Conservation (phyloP, 2,797 vertebrate genomes). For the Labroides dimidiatus region DNA sequence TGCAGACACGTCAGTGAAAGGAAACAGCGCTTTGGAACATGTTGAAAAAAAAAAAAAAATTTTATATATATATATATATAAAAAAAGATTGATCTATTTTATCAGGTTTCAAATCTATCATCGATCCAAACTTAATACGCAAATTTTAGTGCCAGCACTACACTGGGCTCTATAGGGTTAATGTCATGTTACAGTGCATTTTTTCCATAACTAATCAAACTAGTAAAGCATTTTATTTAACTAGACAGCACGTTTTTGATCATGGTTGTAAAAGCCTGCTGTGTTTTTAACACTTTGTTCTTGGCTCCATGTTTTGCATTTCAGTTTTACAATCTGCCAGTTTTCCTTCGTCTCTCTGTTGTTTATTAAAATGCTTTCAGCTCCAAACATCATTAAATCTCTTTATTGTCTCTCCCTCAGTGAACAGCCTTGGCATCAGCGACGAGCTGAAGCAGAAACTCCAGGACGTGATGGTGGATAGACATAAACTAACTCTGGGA, state of each 20-base stretch:
- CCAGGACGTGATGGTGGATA: slow-evolving; percentile 93
- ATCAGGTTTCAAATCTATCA: too few relatives aligned
- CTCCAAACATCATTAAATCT: slow-evolving; percentile 19
- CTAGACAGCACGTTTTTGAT: background rate
- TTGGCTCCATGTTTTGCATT: slow-evolving; percentile 14
- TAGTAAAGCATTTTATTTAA: slow-evolving; percentile 7
- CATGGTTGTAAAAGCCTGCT: slow-evolving; percentile 1
- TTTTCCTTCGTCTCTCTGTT: slow-evolving; percentile 27
- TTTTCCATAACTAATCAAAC: background rate
- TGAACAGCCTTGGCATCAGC: slow-evolving; percentile 93
- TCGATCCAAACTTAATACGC: too few relatives aligned
- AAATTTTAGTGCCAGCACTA: too few relatives aligned
- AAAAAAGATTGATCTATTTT: too few relatives aligned
- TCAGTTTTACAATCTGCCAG: slow-evolving; percentile 30
- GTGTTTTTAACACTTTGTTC: slow-evolving; percentile 34
- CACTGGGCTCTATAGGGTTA: too few relatives aligned
- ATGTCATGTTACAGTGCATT: background rate
- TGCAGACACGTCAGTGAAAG: too few relatives aligned
- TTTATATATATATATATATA: too few relatives aligned
- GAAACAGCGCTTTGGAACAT: too few relatives aligned
- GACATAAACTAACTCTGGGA: slow-evolving; percentile 92
- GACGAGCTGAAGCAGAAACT: slow-evolving; percentile 94
- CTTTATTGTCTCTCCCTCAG: slow-evolving; percentile 71
- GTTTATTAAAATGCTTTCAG: slow-evolving; percentile 28
- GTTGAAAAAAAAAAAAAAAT: too few relatives aligned